Conservation (phyloP, 2,113 vertebrate genomes). For the Platichthys flesus region DNA sequence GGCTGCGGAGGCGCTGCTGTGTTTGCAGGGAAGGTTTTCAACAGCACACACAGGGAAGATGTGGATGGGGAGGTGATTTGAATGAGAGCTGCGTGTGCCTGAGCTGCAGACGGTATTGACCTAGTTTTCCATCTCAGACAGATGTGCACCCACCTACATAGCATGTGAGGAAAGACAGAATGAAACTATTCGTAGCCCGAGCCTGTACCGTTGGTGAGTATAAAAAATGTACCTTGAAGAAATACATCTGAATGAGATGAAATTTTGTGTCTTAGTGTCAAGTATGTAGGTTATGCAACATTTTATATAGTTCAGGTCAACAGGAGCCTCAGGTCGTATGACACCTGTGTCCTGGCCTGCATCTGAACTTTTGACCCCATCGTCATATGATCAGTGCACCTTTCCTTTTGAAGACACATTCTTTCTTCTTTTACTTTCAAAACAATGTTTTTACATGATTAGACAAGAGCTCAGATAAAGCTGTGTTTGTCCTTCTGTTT, state of each 20-base stretch:
- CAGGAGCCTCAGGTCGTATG: conserved; percentile 37
- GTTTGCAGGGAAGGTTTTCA: conserved; percentile 58
- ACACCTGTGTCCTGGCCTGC: conserved; percentile 46
- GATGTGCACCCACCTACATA: conserved; percentile 63
- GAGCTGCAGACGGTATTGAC: conserved; percentile 78
- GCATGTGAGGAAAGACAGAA: conserved; percentile 58
- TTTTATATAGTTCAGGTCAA: not conserved
- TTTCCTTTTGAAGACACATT: not conserved
- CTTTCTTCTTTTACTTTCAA: not conserved
- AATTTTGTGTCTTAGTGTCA: not conserved
- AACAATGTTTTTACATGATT: not conserved
- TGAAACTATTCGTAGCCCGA: conserved; percentile 53
- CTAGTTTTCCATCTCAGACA: conserved; percentile 78
- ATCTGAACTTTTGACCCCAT: conserved; percentile 56
- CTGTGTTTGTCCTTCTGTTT: conserved; percentile 1
- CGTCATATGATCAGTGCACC: conserved; percentile 17
- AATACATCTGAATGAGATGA: not conserved
- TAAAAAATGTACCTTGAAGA: not conserved
- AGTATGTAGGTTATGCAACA: conserved; percentile 11
- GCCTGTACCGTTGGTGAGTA: conserved; percentile 34
- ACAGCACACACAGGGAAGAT: conserved; percentile 53
- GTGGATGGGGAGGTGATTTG: conserved; percentile 70
- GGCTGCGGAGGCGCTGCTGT: conserved; percentile 24
- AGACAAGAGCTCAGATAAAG: not conserved
- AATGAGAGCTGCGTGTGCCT: conserved; percentile 73